Percentiles rank a stretch among this genome's conserved stretches.
Evolutionary conservation across 2,888 invertebrate genomes (phyloP).

Genomic region (Brachycybe producta): DNA sequence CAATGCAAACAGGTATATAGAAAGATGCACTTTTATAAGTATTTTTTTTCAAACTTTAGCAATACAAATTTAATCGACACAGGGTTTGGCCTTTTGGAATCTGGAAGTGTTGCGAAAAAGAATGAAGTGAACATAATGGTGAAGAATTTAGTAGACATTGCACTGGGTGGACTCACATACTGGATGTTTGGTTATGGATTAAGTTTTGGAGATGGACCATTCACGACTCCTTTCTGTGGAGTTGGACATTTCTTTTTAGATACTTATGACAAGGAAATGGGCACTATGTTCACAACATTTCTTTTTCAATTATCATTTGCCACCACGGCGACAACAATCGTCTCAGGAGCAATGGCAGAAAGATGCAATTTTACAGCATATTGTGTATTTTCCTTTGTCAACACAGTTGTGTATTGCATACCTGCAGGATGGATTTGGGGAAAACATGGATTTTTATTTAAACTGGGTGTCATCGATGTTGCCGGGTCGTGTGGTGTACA

Average conservation of each 20-base stretch:
- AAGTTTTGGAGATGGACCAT: constrained; percentile 29
- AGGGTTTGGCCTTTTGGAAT: constrained; percentile 90
- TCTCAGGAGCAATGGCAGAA: constrained; percentile 90
- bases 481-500: constrained; percentile 83
- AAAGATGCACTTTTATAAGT: neutral
- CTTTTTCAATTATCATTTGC: constrained; percentile 53
- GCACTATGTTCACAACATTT: constrained; percentile 31
- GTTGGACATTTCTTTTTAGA: constrained; percentile 36
- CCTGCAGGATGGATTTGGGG: constrained; percentile 93
- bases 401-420: constrained; percentile 79
- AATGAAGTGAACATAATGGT: constrained; percentile 97
- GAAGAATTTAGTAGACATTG: constrained; percentile 88
- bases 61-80: constrained; percentile 5
- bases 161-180: constrained; percentile 80
- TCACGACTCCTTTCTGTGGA: constrained; percentile 33
- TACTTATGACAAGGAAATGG: constrained; percentile 25
- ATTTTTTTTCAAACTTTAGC: neutral
- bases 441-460: constrained; percentile 67
- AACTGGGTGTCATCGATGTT: constrained; percentile 76
- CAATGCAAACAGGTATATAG: constrained; percentile 72
- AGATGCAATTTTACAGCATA: constrained; percentile 86
- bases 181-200: constrained; percentile 60
- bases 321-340: constrained; percentile 79
- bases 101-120: constrained; percentile 80
- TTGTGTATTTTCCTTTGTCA: constrained; percentile 73